Evolutionary conservation across 2,797 vertebrate genomes (phyloP), one percentile per base, ranked within the genome.

Genomic region (Micrastur ruficollis): DNA sequence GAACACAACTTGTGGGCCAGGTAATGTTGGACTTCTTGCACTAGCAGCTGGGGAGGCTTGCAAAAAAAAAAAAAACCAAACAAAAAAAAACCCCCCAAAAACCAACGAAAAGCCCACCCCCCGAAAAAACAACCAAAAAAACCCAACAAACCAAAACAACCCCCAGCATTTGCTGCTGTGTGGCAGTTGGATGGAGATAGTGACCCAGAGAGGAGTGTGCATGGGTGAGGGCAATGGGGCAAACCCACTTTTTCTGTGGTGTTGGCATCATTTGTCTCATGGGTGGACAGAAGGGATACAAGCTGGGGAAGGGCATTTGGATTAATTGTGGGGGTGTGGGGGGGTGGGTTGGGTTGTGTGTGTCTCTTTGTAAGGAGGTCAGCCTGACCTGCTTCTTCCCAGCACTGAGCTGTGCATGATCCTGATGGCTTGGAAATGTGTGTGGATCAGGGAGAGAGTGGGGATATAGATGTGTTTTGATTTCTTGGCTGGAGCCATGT

Each of bases 221-320:
- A 0, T 11, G 81, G 22, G 14, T 58, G 38, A 88, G 36, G 46
- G 81, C 21, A 25, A 15, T 0, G 8, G 31, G 38, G 46, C 7
- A 78, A 73, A 14, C 12, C 6, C 22, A 4, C 19, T 32, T 12
- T 36, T 22, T 27, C 40, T 21, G 76, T 49, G n/a, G 52, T 2
- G 0, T 5, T 44, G 34, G 8, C n/a, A 34, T 52, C 2, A 0
- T 46, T 46, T 31, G 14, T 59, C 17, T 50, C 12, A 0, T 12
- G 49, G 53, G 26, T 49, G 20, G 65, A 19, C 5, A 17, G 59
- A 40, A 55, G n/a, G 19, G 34, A 8, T 36, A 49, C 21, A 68
- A 49, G 44, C 29, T 59, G 79, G 11, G 27, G 40, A 72, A 53
- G 9, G 42, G 29, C 8, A 5, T 61, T 61, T 52, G 61, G 50